Evolutionary conservation across 2,797 vertebrate genomes (phyloP), one percentile per base, ranked within the genome.

Genomic region (Sebastes jordani): DNA sequence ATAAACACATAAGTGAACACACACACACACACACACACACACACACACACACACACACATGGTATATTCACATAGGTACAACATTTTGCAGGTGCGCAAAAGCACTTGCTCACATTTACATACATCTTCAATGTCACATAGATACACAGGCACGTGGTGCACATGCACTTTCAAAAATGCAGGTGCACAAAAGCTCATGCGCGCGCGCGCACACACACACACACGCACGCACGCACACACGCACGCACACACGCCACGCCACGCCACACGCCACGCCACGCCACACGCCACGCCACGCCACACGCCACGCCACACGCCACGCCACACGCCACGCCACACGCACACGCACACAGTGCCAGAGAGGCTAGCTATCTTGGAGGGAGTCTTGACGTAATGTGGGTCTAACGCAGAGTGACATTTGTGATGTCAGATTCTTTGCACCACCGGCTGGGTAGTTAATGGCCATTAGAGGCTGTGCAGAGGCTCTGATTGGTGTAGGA

Each of bases 341-440:
- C 74, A 81, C 65, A 61, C 76, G 62, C 8, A 74, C n/a, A 38
- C n/a, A 23, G 34, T 1, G 42, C 42, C 76, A 86, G 63, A 63
- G 73, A 79, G 81, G 27, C 74, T 63, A 27, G 69, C 77, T 86
- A 81, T 92, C 89, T 92, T 85, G 78, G 77, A 92, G 86, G 71
- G 74, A 86, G 72, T 83, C 86, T 82, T 91, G 84, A 92, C n/a
- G 36, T 66, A 63, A 89, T 42, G 83, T 76, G 61, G 87, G 71
- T 65, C 81, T 95, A 94, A 96, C 90, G 54, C 79, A 73, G 80
- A 88, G 85, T 91, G 94, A 94, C 94, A 85, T 64, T 89, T 82
- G 88, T 91, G 91, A 95, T 93, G 94, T 95, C 90, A 93, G 80
- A 93, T 92, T 95, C 91, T 94, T 95, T 88, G 78, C 92, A 94